A percentile compares a stretch with the other conserved stretches of the same genome.
Evolutionary conservation across 2,888 invertebrate species (phyloP).

Genomic region (Neoitamus cyanurus): DNA sequence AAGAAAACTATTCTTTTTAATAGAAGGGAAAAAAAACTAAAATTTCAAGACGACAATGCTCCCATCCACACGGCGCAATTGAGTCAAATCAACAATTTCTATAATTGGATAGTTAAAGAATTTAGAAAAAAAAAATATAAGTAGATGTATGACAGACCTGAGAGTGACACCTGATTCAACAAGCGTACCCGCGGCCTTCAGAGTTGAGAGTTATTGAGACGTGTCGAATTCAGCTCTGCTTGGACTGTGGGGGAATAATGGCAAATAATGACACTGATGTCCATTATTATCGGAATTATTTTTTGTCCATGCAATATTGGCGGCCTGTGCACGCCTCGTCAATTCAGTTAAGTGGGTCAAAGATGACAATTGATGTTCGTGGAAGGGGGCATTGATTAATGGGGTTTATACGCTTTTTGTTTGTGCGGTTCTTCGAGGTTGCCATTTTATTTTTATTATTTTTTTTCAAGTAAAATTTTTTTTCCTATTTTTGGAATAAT

Average conservation of each 20-base stretch:
- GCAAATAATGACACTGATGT: conserved; percentile 40
- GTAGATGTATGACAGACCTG: background rate
- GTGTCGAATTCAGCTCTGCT: conserved; percentile 31
- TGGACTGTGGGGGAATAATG: conserved; percentile 17
- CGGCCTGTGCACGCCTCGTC: conserved; percentile 34
- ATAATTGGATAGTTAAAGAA: background rate
- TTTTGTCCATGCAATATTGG: conserved; percentile 26
- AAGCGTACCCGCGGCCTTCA: background rate
- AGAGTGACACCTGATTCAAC: conserved; percentile 3
- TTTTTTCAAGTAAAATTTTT: background rate
- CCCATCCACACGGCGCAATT: background rate
- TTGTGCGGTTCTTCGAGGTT: background rate
- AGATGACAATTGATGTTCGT: background rate
- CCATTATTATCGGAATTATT: conserved; percentile 41
- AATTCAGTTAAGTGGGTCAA: conserved; percentile 19
- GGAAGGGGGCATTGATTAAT: background rate
- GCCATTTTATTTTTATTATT: background rate
- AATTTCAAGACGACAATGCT: background rate
- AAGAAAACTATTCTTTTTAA: background rate
- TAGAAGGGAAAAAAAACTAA: background rate
- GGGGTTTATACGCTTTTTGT: background rate
- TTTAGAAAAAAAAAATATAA: background rate
- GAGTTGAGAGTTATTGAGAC: conserved; percentile 26
- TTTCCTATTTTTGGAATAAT: too few species aligned
- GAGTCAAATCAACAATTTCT: background rate